Evolutionary conservation across 1,140 invertebrate species (phyloP).

Genomic region (Drosophila kikkawai): DNA sequence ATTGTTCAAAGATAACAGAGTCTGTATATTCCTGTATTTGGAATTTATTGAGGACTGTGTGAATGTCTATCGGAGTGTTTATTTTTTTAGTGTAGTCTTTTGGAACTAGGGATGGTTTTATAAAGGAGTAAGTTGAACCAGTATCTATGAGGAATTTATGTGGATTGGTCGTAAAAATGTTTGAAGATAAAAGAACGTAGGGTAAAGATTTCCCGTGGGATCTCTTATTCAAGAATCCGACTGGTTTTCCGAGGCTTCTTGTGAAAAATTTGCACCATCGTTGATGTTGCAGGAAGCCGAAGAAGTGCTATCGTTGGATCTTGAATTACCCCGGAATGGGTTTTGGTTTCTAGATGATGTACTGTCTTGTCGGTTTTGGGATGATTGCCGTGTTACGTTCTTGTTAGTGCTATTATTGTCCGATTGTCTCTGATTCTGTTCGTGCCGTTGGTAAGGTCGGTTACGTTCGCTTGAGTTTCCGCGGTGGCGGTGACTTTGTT

Average conservation of each 20-base stretch:
- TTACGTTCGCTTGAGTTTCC: conserved; percentile 1
- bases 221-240: conserved; percentile 1
- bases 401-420: neutral
- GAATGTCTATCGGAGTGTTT: neutral
- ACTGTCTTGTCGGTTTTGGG: neutral
- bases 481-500: conserved; percentile 8
- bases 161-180: neutral
- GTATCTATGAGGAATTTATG: conserved; percentile 6
- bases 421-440: conserved; percentile 14
- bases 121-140: conserved; percentile 10
- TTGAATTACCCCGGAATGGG: conserved; percentile 1
- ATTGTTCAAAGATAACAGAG: conserved; percentile 5
- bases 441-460: conserved; percentile 7
- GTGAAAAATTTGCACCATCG: conserved; percentile 4
- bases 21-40: conserved; percentile 11
- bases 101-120: neutral
- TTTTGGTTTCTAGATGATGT: neutral
- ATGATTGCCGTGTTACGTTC: neutral
- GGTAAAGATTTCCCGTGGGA: conserved; percentile 8
- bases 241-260: conserved; percentile 2
- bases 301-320: conserved; percentile 8
- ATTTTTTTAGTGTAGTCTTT: neutral
- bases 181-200: conserved; percentile 5
- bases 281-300: conserved; percentile 15
- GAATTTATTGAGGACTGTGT: conserved; percentile 1